Conservation (phyloP, 2,113 vertebrate genomes). For the Ailuropoda melanoleuca region DNA sequence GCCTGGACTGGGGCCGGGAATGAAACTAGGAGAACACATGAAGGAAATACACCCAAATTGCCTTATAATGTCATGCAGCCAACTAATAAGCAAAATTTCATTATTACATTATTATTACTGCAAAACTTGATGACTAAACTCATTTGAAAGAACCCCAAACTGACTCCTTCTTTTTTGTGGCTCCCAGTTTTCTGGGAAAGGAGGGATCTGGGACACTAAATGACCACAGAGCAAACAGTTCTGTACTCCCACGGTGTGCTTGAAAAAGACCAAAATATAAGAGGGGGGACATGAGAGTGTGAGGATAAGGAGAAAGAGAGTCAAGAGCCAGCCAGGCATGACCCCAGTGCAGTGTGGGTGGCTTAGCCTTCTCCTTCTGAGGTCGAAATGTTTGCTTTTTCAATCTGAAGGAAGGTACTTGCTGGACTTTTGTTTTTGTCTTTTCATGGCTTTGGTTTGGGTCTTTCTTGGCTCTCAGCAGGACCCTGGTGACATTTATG, state of each 20-base stretch:
- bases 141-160: background rate
- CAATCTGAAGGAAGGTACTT: background rate
- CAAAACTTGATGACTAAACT: constrained; percentile 49
- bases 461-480: background rate
- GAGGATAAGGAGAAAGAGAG: background rate
- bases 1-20: background rate
- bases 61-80: background rate
- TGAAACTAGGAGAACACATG: background rate
- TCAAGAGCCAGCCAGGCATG: background rate
- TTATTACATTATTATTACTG: background rate
- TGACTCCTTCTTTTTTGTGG: background rate
- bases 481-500: background rate
- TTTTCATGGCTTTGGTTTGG: background rate
- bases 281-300: background rate
- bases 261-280: background rate
- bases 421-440: background rate
- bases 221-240: constrained; percentile 29
- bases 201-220: background rate
- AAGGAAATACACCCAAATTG: background rate
- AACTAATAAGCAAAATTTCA: background rate
- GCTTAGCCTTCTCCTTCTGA: background rate
- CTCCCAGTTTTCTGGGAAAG: constrained; percentile 50
- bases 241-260: background rate
- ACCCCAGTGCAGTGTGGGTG: background rate
- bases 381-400: constrained; percentile 47